A percentile compares a stretch with the other conserved stretches of the same genome.
Evolutionary conservation across 2,888 invertebrate genomes (phyloP).

Genomic region (Drosophila putrida): DNA sequence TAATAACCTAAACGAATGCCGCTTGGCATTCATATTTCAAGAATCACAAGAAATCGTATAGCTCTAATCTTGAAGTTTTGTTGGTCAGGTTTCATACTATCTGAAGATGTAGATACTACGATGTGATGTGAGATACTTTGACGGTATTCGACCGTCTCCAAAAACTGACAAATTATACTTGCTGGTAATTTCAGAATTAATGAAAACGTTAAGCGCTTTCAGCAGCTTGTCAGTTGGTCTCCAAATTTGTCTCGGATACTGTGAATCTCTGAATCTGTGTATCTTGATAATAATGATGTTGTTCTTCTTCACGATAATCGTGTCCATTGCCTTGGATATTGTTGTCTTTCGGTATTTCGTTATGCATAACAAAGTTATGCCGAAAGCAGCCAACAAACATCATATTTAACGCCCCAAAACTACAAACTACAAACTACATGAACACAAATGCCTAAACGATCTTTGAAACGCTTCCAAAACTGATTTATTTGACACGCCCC

Average conservation of each 20-base stretch:
- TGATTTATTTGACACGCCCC: constrained; percentile 52
- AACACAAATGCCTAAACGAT: constrained; percentile 30
- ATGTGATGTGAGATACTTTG: constrained; percentile 5
- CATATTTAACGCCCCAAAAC: constrained; percentile 6
- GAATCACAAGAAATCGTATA: constrained; percentile 11
- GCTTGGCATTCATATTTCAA: constrained; percentile 63
- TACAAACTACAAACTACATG: constrained; percentile 11
- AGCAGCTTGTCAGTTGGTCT: constrained; percentile 60
- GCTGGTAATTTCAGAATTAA: constrained; percentile 51
- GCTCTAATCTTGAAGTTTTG: constrained; percentile 30
- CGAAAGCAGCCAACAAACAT: constrained; percentile 7
- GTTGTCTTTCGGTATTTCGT: constrained; percentile 8
- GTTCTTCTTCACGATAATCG: constrained; percentile 25
- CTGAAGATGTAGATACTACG: constrained; percentile 3
- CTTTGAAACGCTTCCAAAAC: constrained; percentile 28
- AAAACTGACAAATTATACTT: constrained; percentile 38
- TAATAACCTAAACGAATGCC: constrained; percentile 71
- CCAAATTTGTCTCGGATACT: constrained; percentile 19
- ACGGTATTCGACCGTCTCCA: not conserved
- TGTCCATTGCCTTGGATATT: constrained; percentile 50
- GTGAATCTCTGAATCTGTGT: not conserved
- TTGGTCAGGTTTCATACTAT: constrained; percentile 9
- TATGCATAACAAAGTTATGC: constrained; percentile 28
- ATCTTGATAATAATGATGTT: constrained; percentile 17
- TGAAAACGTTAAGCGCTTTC: constrained; percentile 75